phyloP scores from a whole-genome alignment of 2,797 vertebrate genomes.

The Mustela erminea region DNA sequence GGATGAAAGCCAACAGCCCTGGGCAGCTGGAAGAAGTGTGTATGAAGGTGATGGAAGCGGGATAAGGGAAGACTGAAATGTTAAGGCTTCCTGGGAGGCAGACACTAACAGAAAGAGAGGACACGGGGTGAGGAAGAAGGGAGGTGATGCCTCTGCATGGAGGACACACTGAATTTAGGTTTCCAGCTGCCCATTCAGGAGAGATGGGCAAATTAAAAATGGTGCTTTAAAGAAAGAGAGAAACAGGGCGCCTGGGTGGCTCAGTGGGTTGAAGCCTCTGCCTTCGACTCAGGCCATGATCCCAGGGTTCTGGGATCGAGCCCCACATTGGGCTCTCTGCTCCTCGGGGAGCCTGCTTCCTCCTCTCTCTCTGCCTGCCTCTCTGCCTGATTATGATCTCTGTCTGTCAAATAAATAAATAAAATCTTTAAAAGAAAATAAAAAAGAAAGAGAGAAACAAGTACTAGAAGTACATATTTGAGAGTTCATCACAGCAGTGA shows the following conservation, averaged over 20 bases:
- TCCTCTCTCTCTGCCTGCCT: no score
- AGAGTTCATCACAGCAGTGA: background rate
- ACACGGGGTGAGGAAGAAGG: background rate
- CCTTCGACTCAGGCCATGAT: no score
- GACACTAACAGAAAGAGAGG: background rate
- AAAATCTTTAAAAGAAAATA: no score
- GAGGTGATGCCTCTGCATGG: background rate
- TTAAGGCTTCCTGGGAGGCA: background rate
- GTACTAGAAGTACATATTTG: background rate
- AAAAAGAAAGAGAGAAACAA: background rate
- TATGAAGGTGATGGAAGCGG: background rate
- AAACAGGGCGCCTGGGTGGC: no score
- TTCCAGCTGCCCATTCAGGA: background rate
- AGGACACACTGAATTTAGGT: background rate
- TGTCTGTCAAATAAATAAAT: no score
- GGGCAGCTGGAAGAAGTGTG: background rate
- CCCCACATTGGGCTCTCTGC: no score
- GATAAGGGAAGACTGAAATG: background rate
- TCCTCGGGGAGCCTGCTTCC: no score
- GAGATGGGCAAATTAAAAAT: background rate
- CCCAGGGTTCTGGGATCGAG: no score
- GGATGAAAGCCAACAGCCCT: background rate
- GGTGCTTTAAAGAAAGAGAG: background rate
- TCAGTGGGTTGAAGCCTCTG: no score
- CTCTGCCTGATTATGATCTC: no score